Percentiles rank a stretch among this genome's conserved stretches.
Evolutionary conservation across 2,797 vertebrate genomes (phyloP).

Genomic region (Gymnopithys bicolor): DNA sequence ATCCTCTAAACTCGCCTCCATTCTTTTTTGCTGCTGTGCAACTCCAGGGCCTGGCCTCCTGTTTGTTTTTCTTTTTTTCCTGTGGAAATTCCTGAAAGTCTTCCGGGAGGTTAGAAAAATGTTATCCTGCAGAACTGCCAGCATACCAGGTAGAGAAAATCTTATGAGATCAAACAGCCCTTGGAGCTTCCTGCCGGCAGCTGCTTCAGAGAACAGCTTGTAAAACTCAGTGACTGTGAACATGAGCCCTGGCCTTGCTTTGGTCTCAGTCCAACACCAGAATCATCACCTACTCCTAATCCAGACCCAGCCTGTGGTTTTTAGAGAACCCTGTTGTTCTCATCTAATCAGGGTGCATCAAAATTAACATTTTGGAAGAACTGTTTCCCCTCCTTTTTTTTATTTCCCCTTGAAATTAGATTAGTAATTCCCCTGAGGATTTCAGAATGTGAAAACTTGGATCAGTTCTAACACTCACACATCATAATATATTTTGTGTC

Average conservation of each 20-base stretch:
- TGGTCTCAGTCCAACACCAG: neutral
- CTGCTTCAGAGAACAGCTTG: neutral
- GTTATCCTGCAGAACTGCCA: neutral
- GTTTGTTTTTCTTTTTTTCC: neutral
- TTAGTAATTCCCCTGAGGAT: neutral
- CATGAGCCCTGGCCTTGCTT: neutral
- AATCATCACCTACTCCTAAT: neutral
- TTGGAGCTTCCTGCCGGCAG: neutral
- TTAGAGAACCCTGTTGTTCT: neutral
- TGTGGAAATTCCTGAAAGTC: slow-evolving; percentile 20
- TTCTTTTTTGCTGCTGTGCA: neutral
- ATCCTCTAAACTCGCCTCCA: neutral
- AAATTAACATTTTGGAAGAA: neutral
- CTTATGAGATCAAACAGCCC: neutral
- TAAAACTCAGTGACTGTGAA: neutral
- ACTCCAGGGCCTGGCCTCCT: neutral
- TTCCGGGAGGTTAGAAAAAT: neutral
- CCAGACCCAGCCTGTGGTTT: neutral
- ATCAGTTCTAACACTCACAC: neutral
- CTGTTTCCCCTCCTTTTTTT: fast-evolving
- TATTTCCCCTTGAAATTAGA: neutral
- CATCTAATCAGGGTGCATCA: neutral
- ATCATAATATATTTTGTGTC: neutral
- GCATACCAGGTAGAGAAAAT: neutral
- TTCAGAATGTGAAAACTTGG: slow-evolving; percentile 12